Base-by-base conservation (phyloP, 2,888 invertebrate genomes). In the Megastigmus dorsalis region DNA sequence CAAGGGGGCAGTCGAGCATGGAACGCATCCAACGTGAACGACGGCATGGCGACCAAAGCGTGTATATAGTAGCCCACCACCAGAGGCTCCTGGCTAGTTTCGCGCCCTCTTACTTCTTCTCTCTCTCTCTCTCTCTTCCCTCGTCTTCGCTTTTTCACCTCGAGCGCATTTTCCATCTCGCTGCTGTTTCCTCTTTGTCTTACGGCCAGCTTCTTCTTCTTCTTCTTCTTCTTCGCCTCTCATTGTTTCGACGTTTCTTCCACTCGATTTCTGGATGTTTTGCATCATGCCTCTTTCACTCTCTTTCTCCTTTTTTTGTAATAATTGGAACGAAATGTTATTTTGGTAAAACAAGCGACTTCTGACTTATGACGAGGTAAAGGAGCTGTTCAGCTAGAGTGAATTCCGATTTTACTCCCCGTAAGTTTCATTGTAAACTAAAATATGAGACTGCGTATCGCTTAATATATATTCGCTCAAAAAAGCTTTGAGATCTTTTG, bases 1-100 rank as follows among this genome's bases (percentile, higher is more conserved):
- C 1, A 26, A 15, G 41, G 6, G 10, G 9, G 15, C 48, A 57
- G 63, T 33, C 66, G 41, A 66, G 75, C 59, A 60, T 72, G 72
- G 67, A 72, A 67, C 60, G 67, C 62, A 55, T 63, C 50, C 69
- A 68, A 65, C 45, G 26, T n/a, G 43, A 63, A 45, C n/a, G 67
- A 50, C 26, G 54, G 43, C 43, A n/a, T n/a, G n/a, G n/a, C n/a
- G n/a, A n/a, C n/a, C n/a, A n/a, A n/a, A n/a, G n/a, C n/a, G n/a
- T n/a, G n/a, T n/a, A n/a, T n/a, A n/a, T n/a, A n/a, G n/a, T n/a
- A 62, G 50, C 57, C n/a, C n/a, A n/a, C n/a, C 23, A 52, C 69
- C n/a, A n/a, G 59, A 13, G 38, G 15, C 20, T 23, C 20, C 5
- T 55, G 71, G 50, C 48, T 55, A 70, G 54, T 63, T 62, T 60